Evolutionary conservation across 2,113 vertebrate genomes (phyloP), one percentile per base, ranked within the genome.

Genomic region (Symphodus melops): DNA sequence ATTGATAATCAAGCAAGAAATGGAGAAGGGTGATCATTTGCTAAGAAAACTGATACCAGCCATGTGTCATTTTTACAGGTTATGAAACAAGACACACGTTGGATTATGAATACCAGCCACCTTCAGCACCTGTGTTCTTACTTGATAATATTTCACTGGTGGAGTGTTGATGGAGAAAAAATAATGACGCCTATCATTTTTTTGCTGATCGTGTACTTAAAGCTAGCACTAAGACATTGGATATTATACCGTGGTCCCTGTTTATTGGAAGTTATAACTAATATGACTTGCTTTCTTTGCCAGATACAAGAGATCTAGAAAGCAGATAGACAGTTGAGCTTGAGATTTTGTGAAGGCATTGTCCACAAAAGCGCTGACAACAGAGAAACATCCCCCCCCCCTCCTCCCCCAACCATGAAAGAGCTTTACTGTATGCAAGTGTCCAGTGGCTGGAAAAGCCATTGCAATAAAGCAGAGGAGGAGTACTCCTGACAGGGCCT

Each of bases 361-460:
- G 72, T 89, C 73, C 51, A 66, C 73, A 76, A 83, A 89, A 55
- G 63, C 58, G 75, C 77, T 88, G 90, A 90, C 88, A 64, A 59
- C 28, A 49, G 25, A 73, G 54, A 72, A 82, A 79, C 21, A 12
- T 12, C 46, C 11, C 33, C 14, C 20, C 7, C n/a, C 23, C 19
- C 28, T n/a, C 33, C 14, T 13, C 7, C n/a, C 23, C 19, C 28
- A 10, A 2, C 39, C 10, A 60, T 67, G 55, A 53, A 84, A 74
- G 70, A 80, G 58, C 66, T 65, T 66, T 23, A 79, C 77, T 82
- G 74, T 66, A 66, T 81, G 64, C 69, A 82, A 89, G 84, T 82
- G 79, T 80, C 77, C 64, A 52, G 62, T 79, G 56, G 49, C 87
- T 94, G 92, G 88, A 90, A 92, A 95, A 93, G 81, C 76, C 66